A percentile compares a stretch with the other conserved stretches of the same genome.
Evolutionary conservation across 2,113 vertebrate genomes (phyloP).

Genomic region (Monopterus albus): DNA sequence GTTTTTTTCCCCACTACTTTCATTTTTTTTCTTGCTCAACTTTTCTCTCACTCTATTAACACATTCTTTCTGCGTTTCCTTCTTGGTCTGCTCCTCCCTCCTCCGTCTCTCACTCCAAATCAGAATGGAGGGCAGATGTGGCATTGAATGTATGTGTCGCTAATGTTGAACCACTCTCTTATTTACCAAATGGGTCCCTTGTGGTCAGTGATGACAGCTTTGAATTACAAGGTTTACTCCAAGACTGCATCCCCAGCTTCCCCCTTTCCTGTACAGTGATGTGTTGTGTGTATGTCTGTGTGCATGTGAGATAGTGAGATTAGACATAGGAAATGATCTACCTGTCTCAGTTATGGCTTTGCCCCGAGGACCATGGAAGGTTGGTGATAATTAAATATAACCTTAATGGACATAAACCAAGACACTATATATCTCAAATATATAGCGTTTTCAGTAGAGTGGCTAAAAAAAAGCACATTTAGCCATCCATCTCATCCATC

Average conservation of each 20-base stretch:
- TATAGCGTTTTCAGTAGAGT: no score
- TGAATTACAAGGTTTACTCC: slow-evolving; percentile 54
- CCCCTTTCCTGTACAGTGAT: slow-evolving; percentile 23
- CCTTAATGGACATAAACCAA: background rate
- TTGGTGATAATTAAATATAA: background rate
- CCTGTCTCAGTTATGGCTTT: slow-evolving; percentile 28
- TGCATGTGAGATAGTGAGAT: slow-evolving; percentile 33
- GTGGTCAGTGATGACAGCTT: slow-evolving; percentile 68
- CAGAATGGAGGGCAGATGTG: slow-evolving; percentile 73
- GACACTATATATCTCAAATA: slow-evolving; percentile 17
- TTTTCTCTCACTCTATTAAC: slow-evolving; percentile 49
- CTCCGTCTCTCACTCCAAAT: slow-evolving; percentile 25
- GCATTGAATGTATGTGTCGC: slow-evolving; percentile 16
- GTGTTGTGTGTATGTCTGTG: background rate
- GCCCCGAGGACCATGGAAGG: slow-evolving; percentile 1
- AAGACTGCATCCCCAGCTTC: background rate
- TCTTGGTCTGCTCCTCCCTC: background rate
- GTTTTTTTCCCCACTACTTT: background rate
- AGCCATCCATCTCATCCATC: no score
- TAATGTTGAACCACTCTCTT: slow-evolving; percentile 45
- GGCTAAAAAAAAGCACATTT: no score
- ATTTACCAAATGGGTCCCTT: slow-evolving; percentile 73
- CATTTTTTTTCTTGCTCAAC: background rate
- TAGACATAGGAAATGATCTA: slow-evolving; percentile 37
- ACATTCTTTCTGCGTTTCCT: slow-evolving; percentile 1